A percentile compares a stretch with the other conserved stretches of the same genome.
phyloP scores from a whole-genome alignment of 1,140 invertebrate genomes.

The Elysia chlorotica region DNA sequence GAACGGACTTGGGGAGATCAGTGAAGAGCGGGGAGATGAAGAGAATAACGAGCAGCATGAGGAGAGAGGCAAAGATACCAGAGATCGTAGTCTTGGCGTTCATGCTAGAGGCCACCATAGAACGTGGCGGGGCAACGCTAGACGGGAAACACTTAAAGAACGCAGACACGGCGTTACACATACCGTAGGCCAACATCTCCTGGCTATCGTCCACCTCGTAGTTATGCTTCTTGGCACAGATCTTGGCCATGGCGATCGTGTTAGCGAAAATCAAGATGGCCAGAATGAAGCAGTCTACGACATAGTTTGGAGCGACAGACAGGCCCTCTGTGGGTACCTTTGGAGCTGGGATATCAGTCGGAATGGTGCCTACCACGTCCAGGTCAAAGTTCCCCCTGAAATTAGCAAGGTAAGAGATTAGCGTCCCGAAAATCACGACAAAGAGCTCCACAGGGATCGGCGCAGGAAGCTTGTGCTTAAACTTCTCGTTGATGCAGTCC shows the following conservation, averaged over 20 bases:
- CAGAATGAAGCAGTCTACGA: constrained; percentile 57
- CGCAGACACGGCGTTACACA: constrained; percentile 62
- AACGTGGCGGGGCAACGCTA: constrained; percentile 82
- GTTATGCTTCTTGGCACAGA: constrained; percentile 63
- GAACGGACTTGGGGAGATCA: constrained; percentile 59
- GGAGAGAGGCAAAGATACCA: constrained; percentile 59
- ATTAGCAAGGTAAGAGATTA: constrained; percentile 56
- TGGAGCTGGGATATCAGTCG: constrained; percentile 56
- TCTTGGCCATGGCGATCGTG: constrained; percentile 63
- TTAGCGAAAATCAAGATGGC: constrained; percentile 62
- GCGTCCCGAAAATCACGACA: constrained; percentile 68
- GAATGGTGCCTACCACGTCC: constrained; percentile 62
- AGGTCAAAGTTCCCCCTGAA: constrained; percentile 57
- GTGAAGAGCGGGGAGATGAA: constrained; percentile 60
- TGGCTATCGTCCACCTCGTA: constrained; percentile 64
- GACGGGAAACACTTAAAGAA: constrained; percentile 67
- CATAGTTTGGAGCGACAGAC: constrained; percentile 35
- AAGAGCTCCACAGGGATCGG: constrained; percentile 88
- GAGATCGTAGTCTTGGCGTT: constrained; percentile 47
- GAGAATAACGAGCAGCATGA: constrained; percentile 64
- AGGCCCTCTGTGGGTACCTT: constrained; percentile 42
- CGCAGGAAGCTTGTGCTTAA: constrained; percentile 73
- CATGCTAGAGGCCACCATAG: constrained; percentile 67
- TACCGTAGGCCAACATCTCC: constrained; percentile 66
- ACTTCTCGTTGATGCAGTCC: constrained; percentile 76